These are phyloP conservation scores for Urosaurus nigricauda DNA, from an alignment of 2,797 vertebrate genomes.

Conservation along the genomic window DNA sequence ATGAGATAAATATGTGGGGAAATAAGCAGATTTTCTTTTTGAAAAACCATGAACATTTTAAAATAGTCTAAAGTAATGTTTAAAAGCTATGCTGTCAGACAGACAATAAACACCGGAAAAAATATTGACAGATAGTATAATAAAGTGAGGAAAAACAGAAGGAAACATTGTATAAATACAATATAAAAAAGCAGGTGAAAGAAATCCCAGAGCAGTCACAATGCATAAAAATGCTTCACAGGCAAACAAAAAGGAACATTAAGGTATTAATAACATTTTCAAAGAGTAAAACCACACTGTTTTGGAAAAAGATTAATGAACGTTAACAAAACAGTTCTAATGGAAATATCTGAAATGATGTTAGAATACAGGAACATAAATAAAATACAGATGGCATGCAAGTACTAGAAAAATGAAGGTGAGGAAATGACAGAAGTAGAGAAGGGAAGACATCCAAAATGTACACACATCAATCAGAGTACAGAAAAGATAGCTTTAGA, in stretches of 20 bases:
- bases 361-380: not conserved
- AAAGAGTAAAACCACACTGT: not conserved
- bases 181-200: conserved; percentile 7
- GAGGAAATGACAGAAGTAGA: not conserved
- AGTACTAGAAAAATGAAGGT: not conserved
- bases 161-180: conserved; percentile 12
- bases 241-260: not conserved
- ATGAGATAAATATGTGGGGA: not conserved
- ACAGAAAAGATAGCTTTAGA: not conserved
- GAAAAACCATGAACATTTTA: not conserved
- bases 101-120: conserved; percentile 22
- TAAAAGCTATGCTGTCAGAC: conserved; percentile 12
- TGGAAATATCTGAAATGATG: not conserved
- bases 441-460: not conserved
- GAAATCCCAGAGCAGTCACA: conserved; percentile 7
- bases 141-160: conserved; percentile 17
- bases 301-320: not conserved
- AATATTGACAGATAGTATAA: conserved; percentile 21
- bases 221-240: not conserved
- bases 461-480: not conserved
- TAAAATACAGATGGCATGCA: not conserved
- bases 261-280: not conserved
- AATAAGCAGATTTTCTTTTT: not conserved
- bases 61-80: conserved; percentile 12
- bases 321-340: conserved; percentile 11